Evolutionary conservation across 2,797 vertebrate species (phyloP).

Genomic region (Mallotus villosus): DNA sequence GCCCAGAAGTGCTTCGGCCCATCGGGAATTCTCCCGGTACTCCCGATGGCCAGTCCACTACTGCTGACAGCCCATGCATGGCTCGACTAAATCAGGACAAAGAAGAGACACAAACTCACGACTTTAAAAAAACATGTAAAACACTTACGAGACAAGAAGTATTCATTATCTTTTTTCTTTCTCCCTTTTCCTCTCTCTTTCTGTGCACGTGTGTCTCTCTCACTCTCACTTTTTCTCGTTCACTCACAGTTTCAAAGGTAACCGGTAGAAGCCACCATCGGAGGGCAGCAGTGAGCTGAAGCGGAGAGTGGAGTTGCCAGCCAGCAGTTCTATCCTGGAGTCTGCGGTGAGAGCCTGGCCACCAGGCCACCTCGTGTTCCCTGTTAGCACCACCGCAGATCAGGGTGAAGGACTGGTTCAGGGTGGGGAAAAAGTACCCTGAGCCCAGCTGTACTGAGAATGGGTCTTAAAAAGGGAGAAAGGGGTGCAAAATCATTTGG

Average conservation of each 20-base stretch:
- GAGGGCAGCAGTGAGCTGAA: slow-evolving; percentile 22
- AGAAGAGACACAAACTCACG: background rate
- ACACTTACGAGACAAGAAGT: too few relatives aligned
- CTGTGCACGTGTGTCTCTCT: too few relatives aligned
- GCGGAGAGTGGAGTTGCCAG: slow-evolving; percentile 15
- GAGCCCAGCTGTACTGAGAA: slow-evolving; percentile 4
- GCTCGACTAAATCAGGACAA: slow-evolving; percentile 28
- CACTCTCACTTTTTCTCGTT: background rate
- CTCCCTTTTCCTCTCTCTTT: too few relatives aligned
- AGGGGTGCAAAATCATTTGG: too few relatives aligned
- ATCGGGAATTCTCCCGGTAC: too few relatives aligned
- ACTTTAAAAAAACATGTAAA: too few relatives aligned
- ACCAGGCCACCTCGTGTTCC: slow-evolving; percentile 5
- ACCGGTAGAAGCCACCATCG: slow-evolving; percentile 19
- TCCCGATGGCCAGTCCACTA: too few relatives aligned
- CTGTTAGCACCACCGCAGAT: background rate
- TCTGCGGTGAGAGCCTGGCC: background rate
- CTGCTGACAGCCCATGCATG: slow-evolving; percentile 49
- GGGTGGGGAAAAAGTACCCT: background rate
- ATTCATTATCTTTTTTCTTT: too few relatives aligned
- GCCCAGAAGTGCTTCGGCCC: too few relatives aligned
- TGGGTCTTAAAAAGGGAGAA: background rate
- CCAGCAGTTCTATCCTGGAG: background rate
- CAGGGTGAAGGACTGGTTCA: slow-evolving; percentile 11
- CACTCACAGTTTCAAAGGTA: slow-evolving; percentile 23